A percentile compares a stretch with the other conserved stretches of the same genome.
These are phyloP conservation scores for Ptiloglossa arizonensis DNA, from an alignment of 1,140 invertebrate genomes.

Conservation along the genomic window DNA sequence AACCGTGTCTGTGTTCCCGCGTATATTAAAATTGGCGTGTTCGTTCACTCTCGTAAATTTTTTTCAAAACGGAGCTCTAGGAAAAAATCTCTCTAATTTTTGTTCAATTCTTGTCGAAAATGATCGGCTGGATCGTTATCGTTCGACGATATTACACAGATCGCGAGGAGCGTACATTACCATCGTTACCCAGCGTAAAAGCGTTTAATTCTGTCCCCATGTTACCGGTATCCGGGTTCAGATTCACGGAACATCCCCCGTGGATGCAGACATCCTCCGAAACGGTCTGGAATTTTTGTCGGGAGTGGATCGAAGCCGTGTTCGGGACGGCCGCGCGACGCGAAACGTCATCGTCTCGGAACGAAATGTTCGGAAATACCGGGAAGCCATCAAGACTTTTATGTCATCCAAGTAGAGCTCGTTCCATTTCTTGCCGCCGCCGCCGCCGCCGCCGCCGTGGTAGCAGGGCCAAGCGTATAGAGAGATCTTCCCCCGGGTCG, in stretches of 20 bases:
- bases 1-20: no score
- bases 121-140: no score
- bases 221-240: background rate
- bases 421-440: conserved; percentile 40
- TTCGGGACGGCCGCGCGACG: conserved; percentile 11
- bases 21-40: no score
- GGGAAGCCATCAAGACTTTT: conserved; percentile 67
- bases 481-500: conserved; percentile 55
- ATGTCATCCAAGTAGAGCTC: conserved; percentile 21
- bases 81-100: no score
- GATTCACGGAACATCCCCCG: background rate
- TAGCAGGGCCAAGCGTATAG: conserved; percentile 7
- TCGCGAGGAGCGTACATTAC: no score
- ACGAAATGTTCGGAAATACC: conserved; percentile 61
- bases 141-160: background rate
- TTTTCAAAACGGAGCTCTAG: no score
- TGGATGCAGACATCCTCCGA: background rate
- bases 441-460: no score
- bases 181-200: background rate
- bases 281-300: background rate
- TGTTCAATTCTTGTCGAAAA: no score
- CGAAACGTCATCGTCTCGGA: background rate
- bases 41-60: no score
- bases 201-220: background rate
- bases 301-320: conserved; percentile 1